phyloP scores from a whole-genome alignment of 2,797 vertebrate genomes.

The Oceanodroma leucorhoa region DNA sequence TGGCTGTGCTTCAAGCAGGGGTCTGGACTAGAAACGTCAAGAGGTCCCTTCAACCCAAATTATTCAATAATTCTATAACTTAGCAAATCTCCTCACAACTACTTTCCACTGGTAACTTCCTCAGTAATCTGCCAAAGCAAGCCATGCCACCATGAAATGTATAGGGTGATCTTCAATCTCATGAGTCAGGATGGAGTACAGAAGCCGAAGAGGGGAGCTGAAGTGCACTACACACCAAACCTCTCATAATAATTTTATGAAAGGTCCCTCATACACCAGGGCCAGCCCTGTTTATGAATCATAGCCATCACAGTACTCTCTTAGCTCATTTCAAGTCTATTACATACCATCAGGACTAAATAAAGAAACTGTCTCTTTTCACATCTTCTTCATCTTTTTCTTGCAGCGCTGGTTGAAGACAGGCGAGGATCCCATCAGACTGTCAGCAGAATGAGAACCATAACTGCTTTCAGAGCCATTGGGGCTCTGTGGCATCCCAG shows the following conservation, averaged over 20 bases:
- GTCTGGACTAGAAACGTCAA: neutral
- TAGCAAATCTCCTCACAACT: neutral
- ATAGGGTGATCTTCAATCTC: neutral
- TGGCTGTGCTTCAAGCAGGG: neutral
- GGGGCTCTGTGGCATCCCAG: slow-evolving; percentile 89
- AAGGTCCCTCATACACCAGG: neutral
- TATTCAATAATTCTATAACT: neutral
- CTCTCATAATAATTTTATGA: neutral
- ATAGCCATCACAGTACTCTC: neutral
- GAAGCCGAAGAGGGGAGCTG: neutral
- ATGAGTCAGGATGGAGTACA: neutral
- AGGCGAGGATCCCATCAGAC: slow-evolving; percentile 91
- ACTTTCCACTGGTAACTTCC: rapidly evolving
- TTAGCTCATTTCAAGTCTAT: neutral
- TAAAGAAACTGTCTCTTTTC: slow-evolving; percentile 25
- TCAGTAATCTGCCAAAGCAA: neutral
- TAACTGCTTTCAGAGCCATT: slow-evolving; percentile 92
- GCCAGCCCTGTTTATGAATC: neutral
- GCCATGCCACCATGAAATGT: neutral
- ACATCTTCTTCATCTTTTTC: slow-evolving; percentile 93
- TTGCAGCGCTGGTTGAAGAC: slow-evolving; percentile 95
- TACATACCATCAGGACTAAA: neutral
- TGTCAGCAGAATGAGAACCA: slow-evolving; percentile 91
- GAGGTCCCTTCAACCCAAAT: neutral
- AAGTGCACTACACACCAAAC: neutral